Conservation (phyloP, 2,888 invertebrate genomes). For the Aethes cnicana region DNA sequence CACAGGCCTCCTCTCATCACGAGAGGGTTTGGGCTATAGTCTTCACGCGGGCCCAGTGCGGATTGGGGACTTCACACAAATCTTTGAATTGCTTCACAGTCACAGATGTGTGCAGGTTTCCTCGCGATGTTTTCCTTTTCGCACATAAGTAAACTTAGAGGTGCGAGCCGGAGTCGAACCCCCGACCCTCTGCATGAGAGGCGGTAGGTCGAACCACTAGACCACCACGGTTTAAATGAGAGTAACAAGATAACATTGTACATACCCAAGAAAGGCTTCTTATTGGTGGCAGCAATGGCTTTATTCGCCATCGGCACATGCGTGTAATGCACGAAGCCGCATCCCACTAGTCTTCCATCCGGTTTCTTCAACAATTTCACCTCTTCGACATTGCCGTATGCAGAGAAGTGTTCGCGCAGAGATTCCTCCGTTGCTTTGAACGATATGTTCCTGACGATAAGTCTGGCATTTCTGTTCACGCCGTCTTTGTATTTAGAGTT, state of each 20-base stretch:
- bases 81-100: too few relatives aligned
- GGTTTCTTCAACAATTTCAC: slow-evolving; percentile 87
- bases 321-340: slow-evolving; percentile 93
- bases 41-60: too few relatives aligned
- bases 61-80: too few relatives aligned
- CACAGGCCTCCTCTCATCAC: too few relatives aligned
- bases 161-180: too few relatives aligned
- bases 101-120: too few relatives aligned
- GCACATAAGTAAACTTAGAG: too few relatives aligned
- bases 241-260: slow-evolving; percentile 7
- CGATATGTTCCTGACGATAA: slow-evolving; percentile 86
- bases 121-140: too few relatives aligned
- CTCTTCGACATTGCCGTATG: slow-evolving; percentile 89
- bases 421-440: slow-evolving; percentile 88
- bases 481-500: slow-evolving; percentile 52
- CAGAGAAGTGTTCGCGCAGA: slow-evolving; percentile 86
- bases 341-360: slow-evolving; percentile 90
- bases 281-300: slow-evolving; percentile 87
- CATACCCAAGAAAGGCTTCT: slow-evolving; percentile 84
- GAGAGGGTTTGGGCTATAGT: too few relatives aligned
- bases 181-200: too few relatives aligned
- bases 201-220: too few relatives aligned
- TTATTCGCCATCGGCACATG: slow-evolving; percentile 89
- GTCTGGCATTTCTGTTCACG: slow-evolving; percentile 77
- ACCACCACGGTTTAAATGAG: background rate